These are phyloP conservation scores for Aleadryas rufinucha DNA, from an alignment of 2,113 vertebrate genomes.

Conservation along the genomic window DNA sequence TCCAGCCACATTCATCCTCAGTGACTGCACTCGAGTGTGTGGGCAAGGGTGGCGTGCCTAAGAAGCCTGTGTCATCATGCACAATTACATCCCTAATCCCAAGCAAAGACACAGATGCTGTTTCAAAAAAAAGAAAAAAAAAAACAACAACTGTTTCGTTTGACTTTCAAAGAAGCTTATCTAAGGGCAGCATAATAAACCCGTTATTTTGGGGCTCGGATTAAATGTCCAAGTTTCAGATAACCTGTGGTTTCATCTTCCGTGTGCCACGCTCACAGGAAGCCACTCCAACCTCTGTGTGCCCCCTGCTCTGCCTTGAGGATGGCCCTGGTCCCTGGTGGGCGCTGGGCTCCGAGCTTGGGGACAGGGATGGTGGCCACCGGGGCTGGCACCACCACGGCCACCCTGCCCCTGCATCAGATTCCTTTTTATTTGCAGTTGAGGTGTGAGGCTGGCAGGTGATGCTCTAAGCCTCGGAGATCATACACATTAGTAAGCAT, in stretches of 20 bases:
- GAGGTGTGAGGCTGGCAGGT: not conserved
- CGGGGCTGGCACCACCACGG: accelerated
- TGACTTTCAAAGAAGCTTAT: conserved; percentile 32
- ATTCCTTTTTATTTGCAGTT: not conserved
- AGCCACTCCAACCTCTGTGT: not conserved
- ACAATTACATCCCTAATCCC: conserved; percentile 21
- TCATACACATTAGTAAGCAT: not conserved
- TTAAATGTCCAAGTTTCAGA: conserved; percentile 15
- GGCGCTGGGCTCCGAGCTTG: not conserved
- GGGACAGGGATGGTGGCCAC: not conserved
- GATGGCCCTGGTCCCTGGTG: not conserved
- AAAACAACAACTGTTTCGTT: not conserved
- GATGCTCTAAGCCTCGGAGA: conserved; percentile 12
- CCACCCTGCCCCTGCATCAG: not conserved
- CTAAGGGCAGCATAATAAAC: not conserved
- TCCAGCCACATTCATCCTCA: not conserved
- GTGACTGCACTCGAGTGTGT: not conserved
- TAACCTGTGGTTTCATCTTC: not conserved
- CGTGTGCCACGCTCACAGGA: not conserved
- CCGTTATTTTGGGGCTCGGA: not conserved
- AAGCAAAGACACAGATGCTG: conserved; percentile 7
- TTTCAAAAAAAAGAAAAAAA: not conserved
- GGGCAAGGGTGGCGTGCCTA: not conserved
- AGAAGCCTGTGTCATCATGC: conserved; percentile 1
- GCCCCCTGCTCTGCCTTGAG: not conserved